Conservation (phyloP, 2,888 invertebrate genomes). For the Melangyna quadrimaculata region DNA sequence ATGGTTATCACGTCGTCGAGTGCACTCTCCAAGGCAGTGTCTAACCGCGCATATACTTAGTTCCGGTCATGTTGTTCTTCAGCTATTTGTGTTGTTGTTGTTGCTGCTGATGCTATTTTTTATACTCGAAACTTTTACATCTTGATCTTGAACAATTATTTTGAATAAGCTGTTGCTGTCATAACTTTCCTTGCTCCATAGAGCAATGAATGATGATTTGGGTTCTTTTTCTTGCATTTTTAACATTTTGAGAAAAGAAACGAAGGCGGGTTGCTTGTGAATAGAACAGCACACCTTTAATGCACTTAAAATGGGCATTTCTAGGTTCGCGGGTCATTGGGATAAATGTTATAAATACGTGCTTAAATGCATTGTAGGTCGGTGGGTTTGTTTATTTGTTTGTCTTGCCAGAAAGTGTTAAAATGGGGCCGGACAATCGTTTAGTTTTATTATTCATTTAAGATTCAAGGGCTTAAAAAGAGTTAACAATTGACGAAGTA, state of each 20-base stretch:
- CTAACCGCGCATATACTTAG: conserved; percentile 57
- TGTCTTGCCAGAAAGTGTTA: conserved; percentile 13
- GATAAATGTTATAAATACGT: conserved; percentile 20
- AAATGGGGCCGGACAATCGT: conserved; percentile 24
- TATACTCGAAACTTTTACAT: conserved; percentile 41
- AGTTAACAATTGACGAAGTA: background rate
- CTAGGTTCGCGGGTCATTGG: conserved; percentile 60
- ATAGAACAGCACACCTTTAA: conserved; percentile 37
- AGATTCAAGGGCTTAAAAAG: conserved; percentile 1
- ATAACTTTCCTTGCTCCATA: conserved; percentile 60
- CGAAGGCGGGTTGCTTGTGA: background rate
- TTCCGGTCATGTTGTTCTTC: conserved; percentile 58
- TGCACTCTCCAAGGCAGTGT: conserved; percentile 58
- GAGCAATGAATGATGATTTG: conserved; percentile 56
- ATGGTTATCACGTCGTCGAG: conserved; percentile 66
- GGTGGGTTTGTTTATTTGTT: background rate
- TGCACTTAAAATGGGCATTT: conserved; percentile 29
- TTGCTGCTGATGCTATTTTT: background rate
- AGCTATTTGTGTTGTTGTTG: background rate
- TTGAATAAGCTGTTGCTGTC: conserved; percentile 57
- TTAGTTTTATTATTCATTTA: background rate
- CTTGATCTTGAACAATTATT: conserved; percentile 67
- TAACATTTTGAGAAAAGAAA: background rate
- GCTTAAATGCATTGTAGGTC: conserved; percentile 24
- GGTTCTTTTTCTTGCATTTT: conserved; percentile 19